Base-by-base conservation (phyloP, 2,797 vertebrate species). In the Manis javanica region DNA sequence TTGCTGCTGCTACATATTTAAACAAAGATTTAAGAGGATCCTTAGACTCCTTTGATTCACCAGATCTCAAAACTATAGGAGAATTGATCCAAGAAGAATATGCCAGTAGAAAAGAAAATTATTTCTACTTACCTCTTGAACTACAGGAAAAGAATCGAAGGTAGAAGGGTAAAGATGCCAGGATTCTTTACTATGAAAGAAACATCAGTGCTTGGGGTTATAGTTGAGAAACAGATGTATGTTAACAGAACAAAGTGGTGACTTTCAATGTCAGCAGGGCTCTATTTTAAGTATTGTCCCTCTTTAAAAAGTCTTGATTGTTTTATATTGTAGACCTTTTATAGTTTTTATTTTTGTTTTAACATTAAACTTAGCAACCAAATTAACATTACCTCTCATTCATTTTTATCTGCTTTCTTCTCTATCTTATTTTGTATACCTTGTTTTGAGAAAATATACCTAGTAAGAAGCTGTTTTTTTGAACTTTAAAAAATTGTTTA, bases 361-460 rank as follows among this genome's bases (percentile, higher is more conserved):
- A 93, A 69, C 72, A 26, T 91, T 72, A 57, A 68, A 69, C 68
- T 85, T 84, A 63, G 42, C 34, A 55, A 42, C 53, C 46, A 77
- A 51, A 55, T 92, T 61, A 84, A 24, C 75, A 90, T 23, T 46
- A 61, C 31, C 55, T 92, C 5, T 91, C 51, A 64, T 37, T 91
- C 37, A 26, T 86, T 93, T 46, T 90, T 92, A 42, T 84, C 42
- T 37, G n/a, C n/a, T 64, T 79, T 89, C 42, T 63, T 83, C 39
- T 84, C 3, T 18, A 39, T 82, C 24, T 95, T 91, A 75, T 74
- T 88, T 94, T 69, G 24, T 71, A 74, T 89, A 57, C 37, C 26
- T 89, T 57, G 15, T 93, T 72, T 87, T 59, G 13, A 72, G 31
- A 92, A 96, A 75, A 88, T 24, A 82, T 61, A 75, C 31, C 31